phyloP scores from a whole-genome alignment of 2,797 vertebrate species.

The Iguana delicatissima region DNA sequence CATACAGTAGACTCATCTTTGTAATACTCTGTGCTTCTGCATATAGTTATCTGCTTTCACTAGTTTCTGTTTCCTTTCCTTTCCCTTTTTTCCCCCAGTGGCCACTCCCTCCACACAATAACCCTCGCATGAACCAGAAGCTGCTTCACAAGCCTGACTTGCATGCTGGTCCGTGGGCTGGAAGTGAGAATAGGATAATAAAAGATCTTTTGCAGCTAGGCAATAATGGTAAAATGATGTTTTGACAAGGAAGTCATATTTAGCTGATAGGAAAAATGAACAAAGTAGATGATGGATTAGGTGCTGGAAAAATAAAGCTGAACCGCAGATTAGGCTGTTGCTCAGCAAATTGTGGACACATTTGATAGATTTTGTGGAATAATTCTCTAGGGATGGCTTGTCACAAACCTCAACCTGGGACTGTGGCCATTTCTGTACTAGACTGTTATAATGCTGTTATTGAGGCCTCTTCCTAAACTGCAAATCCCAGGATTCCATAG shows the following conservation, averaged over 20 bases:
- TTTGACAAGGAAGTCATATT: conserved; percentile 67
- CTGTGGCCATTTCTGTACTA: no score
- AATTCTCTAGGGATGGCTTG: conserved; percentile 41
- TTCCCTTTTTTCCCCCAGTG: neutral
- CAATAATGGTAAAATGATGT: conserved; percentile 68
- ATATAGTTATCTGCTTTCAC: neutral
- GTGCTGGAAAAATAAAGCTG: conserved; percentile 58
- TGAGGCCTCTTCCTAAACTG: no score
- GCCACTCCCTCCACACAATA: accelerated
- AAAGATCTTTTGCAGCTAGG: conserved; percentile 56
- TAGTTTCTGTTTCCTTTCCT: neutral
- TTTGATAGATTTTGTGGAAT: conserved; percentile 23
- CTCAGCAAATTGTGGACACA: conserved; percentile 36
- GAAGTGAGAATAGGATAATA: conserved; percentile 49
- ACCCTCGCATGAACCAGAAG: accelerated
- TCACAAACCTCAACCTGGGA: neutral
- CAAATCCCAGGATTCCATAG: no score
- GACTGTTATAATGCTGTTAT: no score
- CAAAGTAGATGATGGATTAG: conserved; percentile 57
- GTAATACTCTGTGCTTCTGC: neutral
- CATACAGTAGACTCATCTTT: neutral
- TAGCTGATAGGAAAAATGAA: conserved; percentile 62
- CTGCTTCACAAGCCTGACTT: accelerated
- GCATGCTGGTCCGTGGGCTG: conserved; percentile 41
- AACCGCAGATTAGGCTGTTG: conserved; percentile 50